phyloP scores from a whole-genome alignment of 2,888 invertebrate species.

The Chydorus sphaericus region DNA sequence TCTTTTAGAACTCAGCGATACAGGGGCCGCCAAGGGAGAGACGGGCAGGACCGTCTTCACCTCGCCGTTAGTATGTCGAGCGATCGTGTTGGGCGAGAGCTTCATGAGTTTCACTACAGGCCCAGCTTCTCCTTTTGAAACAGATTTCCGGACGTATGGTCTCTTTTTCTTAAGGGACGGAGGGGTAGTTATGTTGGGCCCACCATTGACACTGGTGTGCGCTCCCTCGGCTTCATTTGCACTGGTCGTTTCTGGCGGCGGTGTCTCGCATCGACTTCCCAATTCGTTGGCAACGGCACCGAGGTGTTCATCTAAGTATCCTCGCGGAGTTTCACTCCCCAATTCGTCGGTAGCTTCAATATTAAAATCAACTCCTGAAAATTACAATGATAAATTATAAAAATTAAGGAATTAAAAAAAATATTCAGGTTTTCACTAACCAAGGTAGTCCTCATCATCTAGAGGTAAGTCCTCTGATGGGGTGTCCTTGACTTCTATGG shows the following conservation, averaged over 20 bases:
- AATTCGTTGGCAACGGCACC: too few species aligned
- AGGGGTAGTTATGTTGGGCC: neutral
- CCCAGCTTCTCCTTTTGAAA: neutral
- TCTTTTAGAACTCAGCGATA: neutral
- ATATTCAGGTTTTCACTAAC: neutral
- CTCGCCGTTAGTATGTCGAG: neutral
- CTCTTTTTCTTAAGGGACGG: neutral
- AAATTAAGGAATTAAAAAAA: neutral
- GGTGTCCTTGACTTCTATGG: constrained; percentile 13
- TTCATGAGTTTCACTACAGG: neutral
- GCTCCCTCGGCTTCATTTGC: neutral
- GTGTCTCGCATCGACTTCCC: neutral
- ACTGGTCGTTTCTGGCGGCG: neutral
- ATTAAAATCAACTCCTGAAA: constrained; percentile 9
- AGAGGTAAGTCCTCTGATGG: constrained; percentile 10
- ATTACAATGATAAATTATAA: neutral
- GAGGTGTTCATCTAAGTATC: constrained; percentile 3
- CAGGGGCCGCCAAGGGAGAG: neutral
- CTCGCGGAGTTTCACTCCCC: neutral
- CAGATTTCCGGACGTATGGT: neutral
- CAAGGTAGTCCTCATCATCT: constrained; percentile 1
- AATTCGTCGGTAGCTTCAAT: constrained; percentile 6
- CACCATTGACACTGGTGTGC: neutral
- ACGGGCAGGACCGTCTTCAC: neutral
- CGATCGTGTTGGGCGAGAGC: neutral